Base-by-base conservation (phyloP, 2,888 invertebrate genomes). In the Arge pagana region DNA sequence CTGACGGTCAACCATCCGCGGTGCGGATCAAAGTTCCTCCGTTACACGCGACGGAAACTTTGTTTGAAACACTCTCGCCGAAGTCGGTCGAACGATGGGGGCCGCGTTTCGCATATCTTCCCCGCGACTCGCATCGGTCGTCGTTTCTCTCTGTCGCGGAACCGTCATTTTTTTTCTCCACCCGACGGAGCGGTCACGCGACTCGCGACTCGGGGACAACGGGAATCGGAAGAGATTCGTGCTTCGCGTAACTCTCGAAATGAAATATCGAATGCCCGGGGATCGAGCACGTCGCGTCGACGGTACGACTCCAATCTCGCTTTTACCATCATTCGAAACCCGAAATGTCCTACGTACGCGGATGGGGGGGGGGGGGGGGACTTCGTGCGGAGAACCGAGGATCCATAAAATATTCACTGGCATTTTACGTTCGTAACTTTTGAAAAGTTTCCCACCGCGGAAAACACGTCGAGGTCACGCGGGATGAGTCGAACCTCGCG, bases 11-110 rank as follows among this genome's bases (percentile, higher is more conserved):
- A 70, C 67, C 70, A 67, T 59, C 49, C 55, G 53, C 59, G 64
- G 71, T 67, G 69, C 70, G 59, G 53, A 60, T n/a, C 66, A 70
- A 73, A 74, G 72, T 72, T 72, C 71, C 64, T 65, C 67, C 70
- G 72, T 72, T 73, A 74, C 70, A 68, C 65, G 71, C 67, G 68
- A 69, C 70, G 70, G 69, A 71, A 74, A 74, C 71, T 74, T 74
- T 74, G 71, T 73, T 69, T 65, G 67, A 68, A 73, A 72, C 72
- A 74, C 74, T 74, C 74, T 67, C 63, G 61, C 62, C 58, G 63
- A 67, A 67, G 71, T 72, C 70, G 72, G 64, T 72, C 71, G 73
- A 71, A 72, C 66, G 67, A 66, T n/a, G 62, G 67, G 60, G 58
- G 54, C 64, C 62, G 59, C 63, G 71, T 70, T 61, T 61, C 57